Evolutionary conservation across 1,140 invertebrate species (phyloP), one percentile per base, ranked within the genome.

Genomic region (Augochlora pura): DNA sequence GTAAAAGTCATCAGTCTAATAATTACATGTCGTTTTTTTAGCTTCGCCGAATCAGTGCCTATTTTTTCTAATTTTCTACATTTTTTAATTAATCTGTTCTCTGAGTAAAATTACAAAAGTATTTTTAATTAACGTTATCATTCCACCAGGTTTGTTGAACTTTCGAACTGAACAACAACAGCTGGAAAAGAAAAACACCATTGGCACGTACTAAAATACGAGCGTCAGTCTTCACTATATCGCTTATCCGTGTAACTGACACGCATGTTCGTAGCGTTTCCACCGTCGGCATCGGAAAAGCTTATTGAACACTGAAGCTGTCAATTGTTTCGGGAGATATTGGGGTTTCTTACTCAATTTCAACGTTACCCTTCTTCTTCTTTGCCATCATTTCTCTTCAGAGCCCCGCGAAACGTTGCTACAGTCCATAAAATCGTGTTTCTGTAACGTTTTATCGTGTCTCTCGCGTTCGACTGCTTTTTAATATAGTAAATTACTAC

Each of bases 301-400:
- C 39, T 62, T 72, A 72, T 63, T 46, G 70, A 62, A 72, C 70
- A 63, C n/a, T 16, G 39, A 62, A 46, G 62, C 70, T 72, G 70
- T 72, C 70, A 62, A 62, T 63, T 62, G 57, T 27, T 46, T 46
- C 4, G 1, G 27, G 63, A 75, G 72, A 67, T 52, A 54, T 57
- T 75, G 72, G n/a, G 52, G 52, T 39, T 75, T 39, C 49, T 67
- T 54, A 39, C 42, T 66, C 46, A 7, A 62, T 46, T 32, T 32
- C 57, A 46, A 27, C 25, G 39, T 63, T 57, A n/a, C 32, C 1
- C 32, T 27, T 18, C 27, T 27, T 46, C 12, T 46, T 21, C 57
- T 27, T 46, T 1, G 1, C 5, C n/a, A 10, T 9, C 5, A 0
- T 42, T n/a, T 38, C 9, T 14, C 16, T 49, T 25, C 38, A 25